Evolutionary conservation across 2,888 invertebrate species (phyloP).

Genomic region (Thera britannica): DNA sequence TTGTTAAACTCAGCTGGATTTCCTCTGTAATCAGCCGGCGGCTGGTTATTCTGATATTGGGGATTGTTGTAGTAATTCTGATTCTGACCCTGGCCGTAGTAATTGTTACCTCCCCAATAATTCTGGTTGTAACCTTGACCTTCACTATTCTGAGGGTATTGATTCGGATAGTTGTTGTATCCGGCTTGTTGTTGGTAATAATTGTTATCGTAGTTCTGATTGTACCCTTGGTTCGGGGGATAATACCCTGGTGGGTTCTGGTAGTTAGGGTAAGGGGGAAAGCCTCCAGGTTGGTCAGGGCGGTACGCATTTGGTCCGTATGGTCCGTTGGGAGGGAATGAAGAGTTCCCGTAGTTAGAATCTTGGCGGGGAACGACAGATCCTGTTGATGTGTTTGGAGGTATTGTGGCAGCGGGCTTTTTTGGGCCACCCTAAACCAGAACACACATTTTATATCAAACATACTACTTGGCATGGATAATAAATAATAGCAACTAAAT

Average conservation of each 20-base stretch:
- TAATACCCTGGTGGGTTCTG: slow-evolving; percentile 72
- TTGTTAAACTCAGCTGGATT: slow-evolving; percentile 60
- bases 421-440: slow-evolving; percentile 68
- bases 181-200: slow-evolving; percentile 74
- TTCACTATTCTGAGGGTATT: slow-evolving; percentile 70
- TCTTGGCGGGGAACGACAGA: slow-evolving; percentile 56
- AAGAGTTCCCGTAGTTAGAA: slow-evolving; percentile 55
- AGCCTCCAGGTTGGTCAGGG: slow-evolving; percentile 63
- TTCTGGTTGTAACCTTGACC: slow-evolving; percentile 73
- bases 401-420: slow-evolving; percentile 81
- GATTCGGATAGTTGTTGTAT: slow-evolving; percentile 75
- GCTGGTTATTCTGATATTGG: slow-evolving; percentile 69
- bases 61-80: slow-evolving; percentile 74
- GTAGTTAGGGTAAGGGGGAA: slow-evolving; percentile 75
- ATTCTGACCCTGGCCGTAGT: slow-evolving; percentile 62
- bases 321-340: slow-evolving; percentile 68
- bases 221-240: slow-evolving; percentile 79
- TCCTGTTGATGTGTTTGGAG: slow-evolving; percentile 71
- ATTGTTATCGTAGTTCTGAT: slow-evolving; percentile 72
- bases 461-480: no score
- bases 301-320: slow-evolving; percentile 63
- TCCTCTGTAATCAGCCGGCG: slow-evolving; percentile 64
- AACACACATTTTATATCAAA: neutral
- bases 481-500: neutral
- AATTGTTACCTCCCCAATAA: slow-evolving; percentile 75